Base-by-base conservation (phyloP, 2,888 invertebrate genomes). In the Athrips mouffetella region DNA sequence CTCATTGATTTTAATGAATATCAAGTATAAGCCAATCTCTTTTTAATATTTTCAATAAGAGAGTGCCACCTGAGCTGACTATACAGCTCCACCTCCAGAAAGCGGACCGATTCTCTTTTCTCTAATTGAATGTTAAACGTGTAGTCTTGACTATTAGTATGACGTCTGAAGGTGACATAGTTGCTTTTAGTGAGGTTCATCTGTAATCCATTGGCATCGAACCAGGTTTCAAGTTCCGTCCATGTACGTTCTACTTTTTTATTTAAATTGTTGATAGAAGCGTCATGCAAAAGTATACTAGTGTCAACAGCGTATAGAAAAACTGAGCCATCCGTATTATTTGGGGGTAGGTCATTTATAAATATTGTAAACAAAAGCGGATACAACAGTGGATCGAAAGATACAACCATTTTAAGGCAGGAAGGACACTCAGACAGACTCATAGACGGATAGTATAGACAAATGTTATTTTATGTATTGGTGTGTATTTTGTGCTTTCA, bases 311-410 rank as follows among this genome's bases (percentile, higher is more conserved):
- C 27, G n/a, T 27, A 27, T 2, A 27, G 27, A n/a, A 27, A 27
- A 5, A 8, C n/a, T n/a, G 27, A 27, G 7, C 27, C 27, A 27
- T 27, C 10, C n/a, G 27, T 27, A 7, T 10, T 27, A 27, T 27
- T 27, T n/a, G 7, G 27, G 27, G 27, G 27, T 27, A 27, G 27
- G 27, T 27, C 27, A 27, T 27, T 27, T 27, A 27, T 27, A 27
- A 27, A 27, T 10, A 27, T 8, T 8, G 27, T 60, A 55, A 54
- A 52, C 55, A 67, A 65, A 67, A 66, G 67, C n/a, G n/a, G n/a
- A n/a, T n/a, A n/a, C n/a, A n/a, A n/a, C n/a, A n/a, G n/a, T n/a
- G n/a, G n/a, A n/a, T n/a, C n/a, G n/a, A n/a, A n/a, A n/a, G n/a
- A n/a, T n/a, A n/a, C n/a, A n/a, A n/a, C n/a, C n/a, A n/a, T n/a